These are phyloP conservation scores for Aplysia californica DNA, from an alignment of 1,140 invertebrate genomes.

Conservation along the genomic window DNA sequence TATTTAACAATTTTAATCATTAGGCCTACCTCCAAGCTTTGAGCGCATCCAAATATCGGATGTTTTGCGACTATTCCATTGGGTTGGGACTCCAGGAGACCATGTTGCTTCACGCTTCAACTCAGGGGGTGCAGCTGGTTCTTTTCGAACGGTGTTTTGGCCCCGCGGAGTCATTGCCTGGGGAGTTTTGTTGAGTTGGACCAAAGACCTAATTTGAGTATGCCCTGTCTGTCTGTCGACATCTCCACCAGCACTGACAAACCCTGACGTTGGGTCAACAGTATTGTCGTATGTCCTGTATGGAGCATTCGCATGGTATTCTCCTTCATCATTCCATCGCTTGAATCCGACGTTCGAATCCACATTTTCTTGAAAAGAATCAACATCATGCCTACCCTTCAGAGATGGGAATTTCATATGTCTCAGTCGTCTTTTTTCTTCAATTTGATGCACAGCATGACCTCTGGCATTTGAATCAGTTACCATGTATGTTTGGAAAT, in stretches of 20 bases:
- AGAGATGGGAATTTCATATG: conserved; percentile 64
- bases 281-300: conserved; percentile 60
- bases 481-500: conserved; percentile 51
- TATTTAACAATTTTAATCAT: too few relatives aligned
- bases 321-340: conserved; percentile 61
- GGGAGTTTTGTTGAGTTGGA: conserved; percentile 57
- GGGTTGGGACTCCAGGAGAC: conserved; percentile 52
- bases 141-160: conserved; percentile 45
- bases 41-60: conserved; percentile 58
- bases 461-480: conserved; percentile 55
- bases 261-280: conserved; percentile 63
- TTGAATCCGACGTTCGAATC: conserved; percentile 37
- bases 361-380: conserved; percentile 53
- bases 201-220: conserved; percentile 52
- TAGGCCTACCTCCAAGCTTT: conserved; percentile 56
- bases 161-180: conserved; percentile 46
- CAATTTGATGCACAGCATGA: conserved; percentile 52
- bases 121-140: conserved; percentile 53
- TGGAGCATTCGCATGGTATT: conserved; percentile 51
- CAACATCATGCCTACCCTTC: conserved; percentile 49
- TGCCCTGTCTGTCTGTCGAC: conserved; percentile 60
- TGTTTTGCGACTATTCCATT: conserved; percentile 61
- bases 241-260: conserved; percentile 63
- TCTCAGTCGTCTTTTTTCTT: conserved; percentile 51
- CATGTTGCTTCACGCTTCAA: conserved; percentile 49